These are phyloP conservation scores for Tetrax tetrax DNA, from an alignment of 2,113 vertebrate species.

Conservation along the genomic window DNA sequence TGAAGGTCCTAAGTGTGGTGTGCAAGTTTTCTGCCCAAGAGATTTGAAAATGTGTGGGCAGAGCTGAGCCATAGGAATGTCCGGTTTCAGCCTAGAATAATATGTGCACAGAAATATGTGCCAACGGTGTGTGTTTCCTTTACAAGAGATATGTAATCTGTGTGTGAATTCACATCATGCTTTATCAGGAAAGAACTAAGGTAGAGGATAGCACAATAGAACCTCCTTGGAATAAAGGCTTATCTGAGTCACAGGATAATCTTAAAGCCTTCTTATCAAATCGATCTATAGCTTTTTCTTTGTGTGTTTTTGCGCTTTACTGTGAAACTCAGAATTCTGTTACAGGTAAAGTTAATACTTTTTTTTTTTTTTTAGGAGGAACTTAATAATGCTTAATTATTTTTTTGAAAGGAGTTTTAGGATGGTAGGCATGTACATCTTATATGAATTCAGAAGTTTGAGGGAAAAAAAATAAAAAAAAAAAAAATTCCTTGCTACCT, in stretches of 20 bases:
- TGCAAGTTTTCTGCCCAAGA: neutral
- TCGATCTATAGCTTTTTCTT: neutral
- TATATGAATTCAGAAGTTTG: neutral
- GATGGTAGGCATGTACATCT: neutral
- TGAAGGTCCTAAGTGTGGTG: neutral
- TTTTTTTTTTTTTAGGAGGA: neutral
- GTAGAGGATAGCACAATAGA: neutral
- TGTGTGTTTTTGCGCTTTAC: neutral
- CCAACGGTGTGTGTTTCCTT: neutral
- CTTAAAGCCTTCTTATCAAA: neutral
- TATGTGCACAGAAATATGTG: neutral
- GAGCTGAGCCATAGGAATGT: neutral
- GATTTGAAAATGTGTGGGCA: neutral
- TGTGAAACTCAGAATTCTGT: neutral
- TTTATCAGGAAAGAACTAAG: neutral
- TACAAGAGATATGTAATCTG: neutral
- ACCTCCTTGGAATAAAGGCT: neutral
- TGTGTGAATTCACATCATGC: neutral
- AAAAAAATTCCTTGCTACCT: neutral
- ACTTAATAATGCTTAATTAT: neutral
- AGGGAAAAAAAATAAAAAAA: neutral
- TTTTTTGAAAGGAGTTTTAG: neutral
- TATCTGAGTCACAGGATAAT: neutral
- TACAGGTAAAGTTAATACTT: neutral
- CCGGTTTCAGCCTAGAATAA: neutral